These are phyloP conservation scores for Pungitius pungitius DNA, from an alignment of 2,113 vertebrate genomes.

Conservation along the genomic window DNA sequence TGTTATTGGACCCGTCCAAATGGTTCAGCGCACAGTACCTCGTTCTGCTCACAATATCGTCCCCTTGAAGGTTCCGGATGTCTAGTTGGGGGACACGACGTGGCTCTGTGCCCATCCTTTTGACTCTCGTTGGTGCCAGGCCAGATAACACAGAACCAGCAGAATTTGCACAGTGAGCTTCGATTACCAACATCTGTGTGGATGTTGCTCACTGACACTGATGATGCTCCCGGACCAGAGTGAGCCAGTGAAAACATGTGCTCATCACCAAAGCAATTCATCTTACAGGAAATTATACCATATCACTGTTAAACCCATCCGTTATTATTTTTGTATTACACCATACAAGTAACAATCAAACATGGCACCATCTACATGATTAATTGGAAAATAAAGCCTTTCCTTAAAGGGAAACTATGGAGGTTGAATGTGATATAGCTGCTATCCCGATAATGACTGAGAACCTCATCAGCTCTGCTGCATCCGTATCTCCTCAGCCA, in stretches of 20 bases:
- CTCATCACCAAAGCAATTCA: slow-evolving; percentile 14
- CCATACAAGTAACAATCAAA: slow-evolving; percentile 1
- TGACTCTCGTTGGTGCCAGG: slow-evolving; percentile 54
- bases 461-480: slow-evolving; percentile 71
- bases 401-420: slow-evolving; percentile 51
- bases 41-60: slow-evolving; percentile 41
- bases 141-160: slow-evolving; percentile 51
- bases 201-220: slow-evolving; percentile 22
- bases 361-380: slow-evolving; percentile 13
- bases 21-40: slow-evolving; percentile 25
- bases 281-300: not conserved
- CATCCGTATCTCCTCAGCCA: slow-evolving; percentile 71
- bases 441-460: slow-evolving; percentile 71
- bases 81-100: slow-evolving; percentile 40
- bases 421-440: slow-evolving; percentile 37
- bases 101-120: slow-evolving; percentile 41
- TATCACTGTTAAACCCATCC: not conserved
- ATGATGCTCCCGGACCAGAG: slow-evolving; percentile 8
- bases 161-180: slow-evolving; percentile 33
- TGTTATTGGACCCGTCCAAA: slow-evolving; percentile 32
- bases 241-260: not conserved
- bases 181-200: slow-evolving; percentile 30
- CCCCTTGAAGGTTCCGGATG: slow-evolving; percentile 38
- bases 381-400: slow-evolving; percentile 24
- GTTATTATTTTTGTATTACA: not conserved